Percentiles rank a stretch among this genome's conserved stretches.
These are phyloP conservation scores for Avahi laniger DNA, from an alignment of 2,797 vertebrate genomes.

Conservation along the genomic window DNA sequence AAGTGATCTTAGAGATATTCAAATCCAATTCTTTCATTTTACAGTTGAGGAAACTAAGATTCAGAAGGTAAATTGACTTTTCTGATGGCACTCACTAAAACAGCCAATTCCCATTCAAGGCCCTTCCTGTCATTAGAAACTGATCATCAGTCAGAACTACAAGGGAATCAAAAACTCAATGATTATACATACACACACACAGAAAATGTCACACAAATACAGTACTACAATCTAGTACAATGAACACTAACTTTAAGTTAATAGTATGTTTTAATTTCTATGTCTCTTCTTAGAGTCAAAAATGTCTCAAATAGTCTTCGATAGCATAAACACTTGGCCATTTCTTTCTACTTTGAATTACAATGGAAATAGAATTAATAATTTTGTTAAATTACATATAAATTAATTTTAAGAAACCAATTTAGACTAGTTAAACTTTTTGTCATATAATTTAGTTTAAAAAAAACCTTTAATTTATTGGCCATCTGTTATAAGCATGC, in stretches of 20 bases:
- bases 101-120: background rate
- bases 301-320: background rate
- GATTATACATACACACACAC: background rate
- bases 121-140: background rate
- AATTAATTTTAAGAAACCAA: slow-evolving; percentile 44
- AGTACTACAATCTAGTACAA: background rate
- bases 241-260: background rate
- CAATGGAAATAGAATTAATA: slow-evolving; percentile 4
- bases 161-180: background rate
- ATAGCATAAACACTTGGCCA: background rate
- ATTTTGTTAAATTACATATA: background rate
- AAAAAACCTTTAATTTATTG: slow-evolving; percentile 27
- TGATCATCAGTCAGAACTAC: background rate
- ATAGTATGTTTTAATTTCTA: background rate
- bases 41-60: background rate
- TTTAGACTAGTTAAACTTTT: slow-evolving; percentile 37
- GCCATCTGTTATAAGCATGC: background rate
- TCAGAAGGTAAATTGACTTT: background rate
- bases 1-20: background rate
- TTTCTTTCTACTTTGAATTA: background rate
- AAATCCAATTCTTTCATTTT: background rate
- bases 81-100: background rate
- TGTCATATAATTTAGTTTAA: background rate
- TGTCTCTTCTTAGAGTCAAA: background rate
- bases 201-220: background rate